Conservation (phyloP, 2,888 invertebrate species). For the Volucella inanis region DNA sequence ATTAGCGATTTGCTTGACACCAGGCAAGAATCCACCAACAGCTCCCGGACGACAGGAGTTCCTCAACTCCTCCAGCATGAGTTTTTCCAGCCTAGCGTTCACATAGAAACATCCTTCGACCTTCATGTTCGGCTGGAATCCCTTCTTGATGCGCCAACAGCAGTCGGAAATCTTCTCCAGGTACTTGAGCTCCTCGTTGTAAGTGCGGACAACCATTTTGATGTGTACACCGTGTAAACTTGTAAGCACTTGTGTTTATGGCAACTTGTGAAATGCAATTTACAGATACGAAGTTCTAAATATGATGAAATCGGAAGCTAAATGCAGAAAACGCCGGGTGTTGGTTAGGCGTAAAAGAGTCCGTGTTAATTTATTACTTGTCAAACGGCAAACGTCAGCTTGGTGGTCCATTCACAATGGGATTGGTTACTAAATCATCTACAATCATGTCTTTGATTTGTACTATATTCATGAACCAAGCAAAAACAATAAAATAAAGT, state of each 20-base stretch:
- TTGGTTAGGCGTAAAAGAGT: neutral
- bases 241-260: neutral
- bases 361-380: conserved; percentile 86
- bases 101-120: conserved; percentile 99
- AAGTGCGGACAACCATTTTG: conserved; percentile 94
- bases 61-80: conserved; percentile 98
- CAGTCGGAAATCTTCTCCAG: conserved; percentile 93
- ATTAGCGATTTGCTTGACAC: conserved; percentile 99
- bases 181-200: conserved; percentile 96
- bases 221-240: neutral
- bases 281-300: neutral
- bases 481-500: no score
- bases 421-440: no score
- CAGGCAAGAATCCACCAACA: conserved; percentile 98
- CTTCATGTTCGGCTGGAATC: conserved; percentile 99
- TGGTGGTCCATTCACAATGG: no score
- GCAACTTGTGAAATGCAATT: conserved; percentile 16
- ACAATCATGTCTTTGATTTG: no score
- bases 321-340: neutral
- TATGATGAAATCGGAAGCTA: conserved; percentile 7
- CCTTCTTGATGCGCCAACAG: conserved; percentile 97
- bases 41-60: conserved; percentile 95
- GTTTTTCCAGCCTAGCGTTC: conserved; percentile 93
- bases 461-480: no score
- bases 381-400: conserved; percentile 82